phyloP scores from a whole-genome alignment of 2,797 vertebrate species.

The Sebastiscus tertius region DNA sequence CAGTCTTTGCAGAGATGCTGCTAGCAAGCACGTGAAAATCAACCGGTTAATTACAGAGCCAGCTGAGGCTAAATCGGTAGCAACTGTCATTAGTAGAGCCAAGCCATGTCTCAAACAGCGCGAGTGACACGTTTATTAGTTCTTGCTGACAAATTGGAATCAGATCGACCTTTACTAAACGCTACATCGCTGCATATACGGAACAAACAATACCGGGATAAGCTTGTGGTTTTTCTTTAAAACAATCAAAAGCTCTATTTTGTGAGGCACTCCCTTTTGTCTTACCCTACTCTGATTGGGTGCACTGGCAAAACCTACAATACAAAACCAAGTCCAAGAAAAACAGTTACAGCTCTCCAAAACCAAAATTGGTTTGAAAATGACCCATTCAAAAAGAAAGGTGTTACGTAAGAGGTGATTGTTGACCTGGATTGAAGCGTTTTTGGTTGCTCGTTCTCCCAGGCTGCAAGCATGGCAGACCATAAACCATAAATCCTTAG shows the following conservation, averaged over 20 bases:
- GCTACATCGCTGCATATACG: constrained; percentile 23
- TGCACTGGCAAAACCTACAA: constrained; percentile 2
- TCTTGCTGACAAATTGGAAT: constrained; percentile 67
- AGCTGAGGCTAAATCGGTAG: constrained; percentile 67
- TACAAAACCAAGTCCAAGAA: not conserved
- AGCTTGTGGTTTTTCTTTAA: not conserved
- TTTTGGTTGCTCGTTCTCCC: not conserved
- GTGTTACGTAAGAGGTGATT: not conserved
- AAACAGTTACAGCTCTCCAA: not conserved
- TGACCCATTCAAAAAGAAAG: constrained; percentile 6
- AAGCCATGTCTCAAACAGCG: constrained; percentile 46
- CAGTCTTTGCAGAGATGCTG: constrained; percentile 23
- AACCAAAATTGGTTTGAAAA: constrained; percentile 5
- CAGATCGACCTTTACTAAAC: constrained; percentile 53
- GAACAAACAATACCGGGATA: not conserved
- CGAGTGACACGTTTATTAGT: constrained; percentile 73
- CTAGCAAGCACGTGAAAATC: constrained; percentile 62
- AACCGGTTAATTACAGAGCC: constrained; percentile 72
- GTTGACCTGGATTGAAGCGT: not conserved
- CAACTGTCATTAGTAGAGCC: constrained; percentile 69
- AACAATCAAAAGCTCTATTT: not conserved
- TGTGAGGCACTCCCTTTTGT: not conserved
- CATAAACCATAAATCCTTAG: not conserved
- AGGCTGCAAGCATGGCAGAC: not conserved
- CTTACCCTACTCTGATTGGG: not conserved